Base-by-base conservation (phyloP, 2,888 invertebrate genomes). In the Acheta domesticus region DNA sequence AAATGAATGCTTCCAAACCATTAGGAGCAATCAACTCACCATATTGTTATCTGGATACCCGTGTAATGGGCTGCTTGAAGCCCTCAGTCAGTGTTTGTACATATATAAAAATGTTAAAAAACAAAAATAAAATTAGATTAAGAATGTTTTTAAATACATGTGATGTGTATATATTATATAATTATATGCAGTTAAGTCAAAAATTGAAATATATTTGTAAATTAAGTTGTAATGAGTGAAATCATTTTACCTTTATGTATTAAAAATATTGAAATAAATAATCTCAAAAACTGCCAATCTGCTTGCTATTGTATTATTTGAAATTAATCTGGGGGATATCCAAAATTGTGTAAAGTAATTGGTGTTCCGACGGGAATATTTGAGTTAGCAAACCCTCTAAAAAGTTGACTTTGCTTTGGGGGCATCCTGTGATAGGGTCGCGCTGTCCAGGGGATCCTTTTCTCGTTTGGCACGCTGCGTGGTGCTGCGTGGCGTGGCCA, bases 171-270 rank as follows among this genome's bases (percentile, higher is more conserved):
- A 80, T 48, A 77, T 79, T 73, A 79, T 74, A 80, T 80, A 78
- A 81, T 80, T 82, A 82, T 79, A 81, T 81, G 81, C 81, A 80
- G 82, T 82, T 82, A 79, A 80, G 79, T 80, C 79, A 80, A 80
- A 81, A 80, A 82, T 77, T 80, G 78, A 82, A 82, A 82, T 82
- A 82, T 82, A 82, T 82, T 82, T 82, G 82, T 82, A 82, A 81
- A 82, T 82, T 81, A 79, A 80, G 81, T 81, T 82, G 82, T 82
- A 82, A 81, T 78, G 80, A 80, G 79, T 81, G 82, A 77, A 82
- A 81, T 80, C 80, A 82, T 82, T 81, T 82, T 82, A 82, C 79
- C 81, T 80, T 82, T 82, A 81, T 82, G 82, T 82, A 82, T 80
- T 80, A 80, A 79, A 81, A 80, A 80, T 49, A 76, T 73, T 81